These are phyloP conservation scores for Stenurella melanura DNA, from an alignment of 2,888 invertebrate species.

Conservation along the genomic window DNA sequence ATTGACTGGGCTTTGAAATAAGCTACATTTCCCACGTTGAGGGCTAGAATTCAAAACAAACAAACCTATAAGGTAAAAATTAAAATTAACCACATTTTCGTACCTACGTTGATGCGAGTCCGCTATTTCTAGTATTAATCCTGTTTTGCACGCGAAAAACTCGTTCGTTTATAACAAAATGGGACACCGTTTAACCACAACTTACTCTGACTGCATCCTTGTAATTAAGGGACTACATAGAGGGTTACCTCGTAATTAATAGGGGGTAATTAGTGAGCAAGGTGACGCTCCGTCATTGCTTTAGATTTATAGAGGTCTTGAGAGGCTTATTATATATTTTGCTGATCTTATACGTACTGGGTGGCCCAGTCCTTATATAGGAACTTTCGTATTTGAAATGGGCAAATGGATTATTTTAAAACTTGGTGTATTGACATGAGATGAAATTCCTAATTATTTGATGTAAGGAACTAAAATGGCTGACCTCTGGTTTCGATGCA, in stretches of 20 bases:
- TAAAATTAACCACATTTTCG: slow-evolving; percentile 16
- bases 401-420: too few species aligned
- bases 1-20: slow-evolving; percentile 4
- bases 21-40: slow-evolving; percentile 17
- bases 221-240: slow-evolving; percentile 22
- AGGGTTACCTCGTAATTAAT: slow-evolving; percentile 40
- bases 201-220: neutral
- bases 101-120: neutral
- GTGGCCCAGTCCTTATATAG: too few species aligned
- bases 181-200: slow-evolving; percentile 14
- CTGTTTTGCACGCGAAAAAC: slow-evolving; percentile 13
- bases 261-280: slow-evolving; percentile 37
- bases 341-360: neutral
- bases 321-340: neutral
- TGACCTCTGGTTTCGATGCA: too few species aligned
- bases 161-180: neutral
- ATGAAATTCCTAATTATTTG: too few species aligned
- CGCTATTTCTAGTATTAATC: too few species aligned
- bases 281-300: slow-evolving; percentile 20
- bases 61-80: neutral
- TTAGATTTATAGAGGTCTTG: slow-evolving; percentile 15
- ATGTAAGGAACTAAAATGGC: too few species aligned
- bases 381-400: too few species aligned
- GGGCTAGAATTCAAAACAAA: neutral
- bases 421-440: too few species aligned